Percentiles rank a stretch among this genome's conserved stretches.
Evolutionary conservation across 2,113 vertebrate species (phyloP).

Genomic region (Marmota monax): DNA sequence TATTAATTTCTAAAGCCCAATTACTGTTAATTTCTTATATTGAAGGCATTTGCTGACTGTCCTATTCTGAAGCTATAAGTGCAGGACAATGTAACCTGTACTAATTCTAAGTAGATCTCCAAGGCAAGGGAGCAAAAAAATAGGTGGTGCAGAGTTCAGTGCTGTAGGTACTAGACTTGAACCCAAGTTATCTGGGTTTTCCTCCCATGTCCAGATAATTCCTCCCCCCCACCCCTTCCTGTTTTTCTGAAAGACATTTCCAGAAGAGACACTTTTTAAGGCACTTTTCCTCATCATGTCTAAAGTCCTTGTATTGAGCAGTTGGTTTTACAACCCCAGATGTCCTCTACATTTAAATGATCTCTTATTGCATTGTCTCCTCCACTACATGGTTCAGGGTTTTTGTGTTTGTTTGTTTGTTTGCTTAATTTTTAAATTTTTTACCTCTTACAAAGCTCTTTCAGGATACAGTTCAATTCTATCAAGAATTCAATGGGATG

Average conservation of each 20-base stretch:
- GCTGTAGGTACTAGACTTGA: neutral
- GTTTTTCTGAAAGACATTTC: neutral
- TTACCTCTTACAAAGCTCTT: conserved; percentile 10
- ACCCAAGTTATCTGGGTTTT: neutral
- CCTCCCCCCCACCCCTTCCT: neutral
- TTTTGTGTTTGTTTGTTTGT: too few species aligned
- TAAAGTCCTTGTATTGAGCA: neutral
- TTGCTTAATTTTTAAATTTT: neutral
- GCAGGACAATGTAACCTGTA: neutral
- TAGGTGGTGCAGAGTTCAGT: neutral
- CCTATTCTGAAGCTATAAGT: neutral
- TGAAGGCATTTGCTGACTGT: neutral
- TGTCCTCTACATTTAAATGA: neutral
- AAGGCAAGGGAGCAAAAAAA: neutral
- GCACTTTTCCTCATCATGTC: neutral
- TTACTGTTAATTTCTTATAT: neutral
- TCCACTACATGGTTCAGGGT: neutral
- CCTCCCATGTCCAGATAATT: neutral
- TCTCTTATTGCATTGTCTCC: neutral
- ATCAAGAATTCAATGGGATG: neutral
- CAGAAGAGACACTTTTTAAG: too few species aligned
- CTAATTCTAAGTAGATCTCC: neutral
- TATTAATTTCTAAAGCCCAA: neutral
- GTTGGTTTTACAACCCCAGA: neutral
- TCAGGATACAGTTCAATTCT: neutral